Evolutionary conservation across 2,113 vertebrate species (phyloP).

Genomic region (Corvus hawaiiensis): DNA sequence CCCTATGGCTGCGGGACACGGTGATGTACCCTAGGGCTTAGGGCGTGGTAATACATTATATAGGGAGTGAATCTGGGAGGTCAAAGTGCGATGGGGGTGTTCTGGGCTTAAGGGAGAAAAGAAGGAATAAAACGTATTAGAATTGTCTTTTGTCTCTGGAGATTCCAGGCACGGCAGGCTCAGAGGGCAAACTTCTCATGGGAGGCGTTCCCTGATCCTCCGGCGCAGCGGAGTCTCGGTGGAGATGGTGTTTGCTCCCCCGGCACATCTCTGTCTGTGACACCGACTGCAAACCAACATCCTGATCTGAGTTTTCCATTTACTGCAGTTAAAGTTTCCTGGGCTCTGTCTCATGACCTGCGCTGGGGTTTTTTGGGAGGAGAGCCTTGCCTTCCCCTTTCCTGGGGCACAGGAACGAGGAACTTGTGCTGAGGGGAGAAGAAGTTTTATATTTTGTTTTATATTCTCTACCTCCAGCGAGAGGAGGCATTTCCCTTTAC

Average conservation of each 20-base stretch:
- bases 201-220: background rate
- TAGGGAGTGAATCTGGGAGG: conserved; percentile 7
- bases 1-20: no score
- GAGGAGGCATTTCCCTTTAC: background rate
- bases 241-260: background rate
- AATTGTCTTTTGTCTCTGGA: background rate
- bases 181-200: background rate
- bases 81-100: background rate
- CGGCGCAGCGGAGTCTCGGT: background rate
- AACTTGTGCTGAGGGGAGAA: background rate
- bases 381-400: background rate
- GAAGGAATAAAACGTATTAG: background rate
- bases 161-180: background rate
- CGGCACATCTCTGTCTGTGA: background rate
- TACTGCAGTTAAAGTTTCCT: background rate
- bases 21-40: no score
- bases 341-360: rapidly evolving
- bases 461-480: background rate
- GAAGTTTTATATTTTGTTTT: background rate
- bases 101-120: background rate
- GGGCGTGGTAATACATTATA: no score
- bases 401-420: background rate
- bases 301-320: background rate
- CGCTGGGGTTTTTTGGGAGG: background rate
- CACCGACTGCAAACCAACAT: background rate